Evolutionary conservation across 2,888 invertebrate genomes (phyloP).

Genomic region (Cephus runcator): DNA sequence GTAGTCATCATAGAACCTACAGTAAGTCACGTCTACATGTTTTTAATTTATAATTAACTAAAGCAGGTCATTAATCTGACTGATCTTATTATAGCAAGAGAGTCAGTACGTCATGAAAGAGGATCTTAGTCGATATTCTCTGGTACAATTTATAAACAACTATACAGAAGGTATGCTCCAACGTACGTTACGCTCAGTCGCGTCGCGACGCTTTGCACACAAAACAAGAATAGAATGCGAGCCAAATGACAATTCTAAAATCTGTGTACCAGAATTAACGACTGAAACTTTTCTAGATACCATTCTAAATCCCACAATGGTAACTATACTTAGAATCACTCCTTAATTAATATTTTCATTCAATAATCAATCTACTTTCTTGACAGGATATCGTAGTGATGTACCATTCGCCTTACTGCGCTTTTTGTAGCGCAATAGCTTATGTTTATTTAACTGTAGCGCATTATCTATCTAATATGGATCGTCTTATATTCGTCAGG

Average conservation of each 20-base stretch:
- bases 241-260: constrained; percentile 31
- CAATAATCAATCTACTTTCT: constrained; percentile 16
- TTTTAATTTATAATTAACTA: neutral
- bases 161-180: constrained; percentile 65
- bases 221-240: constrained; percentile 36
- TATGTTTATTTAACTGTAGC: constrained; percentile 77
- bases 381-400: constrained; percentile 80
- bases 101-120: constrained; percentile 73
- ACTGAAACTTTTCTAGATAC: constrained; percentile 73
- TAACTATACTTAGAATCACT: constrained; percentile 54
- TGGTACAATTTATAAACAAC: constrained; percentile 67
- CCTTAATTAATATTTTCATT: neutral
- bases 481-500: constrained; percentile 71
- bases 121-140: constrained; percentile 56
- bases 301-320: constrained; percentile 72
- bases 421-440: constrained; percentile 77
- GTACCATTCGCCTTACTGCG: constrained; percentile 83
- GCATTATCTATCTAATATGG: constrained; percentile 70
- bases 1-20: constrained; percentile 78
- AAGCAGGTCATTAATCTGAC: neutral
- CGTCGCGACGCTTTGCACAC: constrained; percentile 36
- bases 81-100: constrained; percentile 71
- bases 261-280: constrained; percentile 75
- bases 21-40: constrained; percentile 65
- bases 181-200: constrained; percentile 61